Conservation (phyloP, 1,140 invertebrate genomes). For the Phymorhynchus buccinoides region DNA sequence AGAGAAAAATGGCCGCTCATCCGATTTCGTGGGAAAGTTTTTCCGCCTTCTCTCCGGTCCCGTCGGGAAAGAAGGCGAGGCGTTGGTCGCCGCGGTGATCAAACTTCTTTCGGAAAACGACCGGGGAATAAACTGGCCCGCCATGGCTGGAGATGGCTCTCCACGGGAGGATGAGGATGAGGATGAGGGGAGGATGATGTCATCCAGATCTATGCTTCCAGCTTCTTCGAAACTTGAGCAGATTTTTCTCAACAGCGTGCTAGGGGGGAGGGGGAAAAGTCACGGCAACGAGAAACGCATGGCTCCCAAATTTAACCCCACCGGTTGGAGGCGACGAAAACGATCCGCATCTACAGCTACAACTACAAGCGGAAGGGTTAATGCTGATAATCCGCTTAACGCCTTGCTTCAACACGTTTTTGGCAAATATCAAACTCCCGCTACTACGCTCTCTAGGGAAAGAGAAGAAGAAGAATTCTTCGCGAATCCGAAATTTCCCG, state of each 20-base stretch:
- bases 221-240: not conserved
- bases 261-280: not conserved
- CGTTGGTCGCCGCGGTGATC: conserved; percentile 27
- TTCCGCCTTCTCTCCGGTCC: conserved; percentile 31
- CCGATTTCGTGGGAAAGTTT: conserved; percentile 41
- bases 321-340: conserved; percentile 37
- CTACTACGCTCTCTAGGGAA: not conserved
- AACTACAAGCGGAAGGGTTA: not conserved
- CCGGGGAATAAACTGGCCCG: conserved; percentile 24
- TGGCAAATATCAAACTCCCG: not conserved
- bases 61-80: conserved; percentile 37
- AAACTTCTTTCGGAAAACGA: conserved; percentile 39
- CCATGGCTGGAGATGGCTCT: not conserved
- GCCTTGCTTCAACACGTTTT: not conserved
- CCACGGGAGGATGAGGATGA: no score
- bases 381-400: not conserved
- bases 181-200: no score
- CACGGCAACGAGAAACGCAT: conserved; percentile 6
- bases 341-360: not conserved
- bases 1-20: not conserved
- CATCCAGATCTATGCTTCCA: not conserved
- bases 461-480: not conserved
- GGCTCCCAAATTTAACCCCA: conserved; percentile 39
- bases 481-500: not conserved
- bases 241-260: not conserved